Percentiles rank a stretch among this genome's conserved stretches.
Conservation (phyloP, 2,797 vertebrate genomes). For the Echeneis naucrates region DNA sequence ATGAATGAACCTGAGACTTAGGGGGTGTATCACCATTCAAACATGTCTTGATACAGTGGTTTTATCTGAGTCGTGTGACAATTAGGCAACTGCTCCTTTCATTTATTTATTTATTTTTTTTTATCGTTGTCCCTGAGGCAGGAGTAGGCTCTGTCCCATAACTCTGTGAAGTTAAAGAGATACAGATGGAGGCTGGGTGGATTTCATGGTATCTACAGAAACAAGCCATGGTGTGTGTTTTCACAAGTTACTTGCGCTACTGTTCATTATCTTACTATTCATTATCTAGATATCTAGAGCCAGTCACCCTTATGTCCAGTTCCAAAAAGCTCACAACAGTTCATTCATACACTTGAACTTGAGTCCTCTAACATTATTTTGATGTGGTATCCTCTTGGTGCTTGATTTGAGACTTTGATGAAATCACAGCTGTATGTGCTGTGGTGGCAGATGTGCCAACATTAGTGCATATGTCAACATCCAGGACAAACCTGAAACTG, state of each 20-base stretch:
- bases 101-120: too few species aligned
- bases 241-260: not conserved
- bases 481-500: not conserved
- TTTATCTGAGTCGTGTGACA: not conserved
- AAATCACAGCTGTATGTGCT: not conserved
- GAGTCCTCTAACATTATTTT: too few species aligned
- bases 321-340: too few species aligned
- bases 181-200: not conserved
- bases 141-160: too few species aligned
- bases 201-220: not conserved
- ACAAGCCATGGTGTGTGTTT: not conserved
- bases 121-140: not conserved
- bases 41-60: not conserved
- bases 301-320: too few species aligned
- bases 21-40: too few species aligned
- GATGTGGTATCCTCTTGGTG: too few species aligned
- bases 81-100: not conserved
- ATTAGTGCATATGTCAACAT: not conserved
- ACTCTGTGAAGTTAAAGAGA: too few species aligned
- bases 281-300: not conserved
- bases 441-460: not conserved
- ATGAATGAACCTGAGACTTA: not conserved
- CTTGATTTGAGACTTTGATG: too few species aligned
- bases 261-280: not conserved
- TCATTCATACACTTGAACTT: too few species aligned